A percentile compares a stretch with the other conserved stretches of the same genome.
Conservation (phyloP, 2,113 vertebrate genomes). For the Saccopteryx bilineata region DNA sequence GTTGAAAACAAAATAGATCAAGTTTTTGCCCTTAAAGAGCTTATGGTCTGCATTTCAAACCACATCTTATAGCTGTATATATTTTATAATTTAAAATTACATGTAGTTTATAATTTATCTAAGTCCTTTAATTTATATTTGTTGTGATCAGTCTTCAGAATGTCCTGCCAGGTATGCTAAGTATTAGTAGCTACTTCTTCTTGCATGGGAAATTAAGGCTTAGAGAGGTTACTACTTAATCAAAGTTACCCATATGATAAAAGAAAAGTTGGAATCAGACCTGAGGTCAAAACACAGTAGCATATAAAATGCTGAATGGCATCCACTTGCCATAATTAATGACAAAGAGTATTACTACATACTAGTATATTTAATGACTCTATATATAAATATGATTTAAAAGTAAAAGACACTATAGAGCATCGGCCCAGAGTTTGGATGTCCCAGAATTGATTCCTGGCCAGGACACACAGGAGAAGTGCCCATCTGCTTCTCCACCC, state of each 20-base stretch:
- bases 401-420: neutral
- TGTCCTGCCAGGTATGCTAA: neutral
- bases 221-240: conserved; percentile 9
- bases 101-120: neutral
- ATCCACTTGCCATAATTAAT: neutral
- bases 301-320: neutral
- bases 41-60: neutral
- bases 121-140: conserved; percentile 11
- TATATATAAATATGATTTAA: neutral
- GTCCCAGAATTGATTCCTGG: no score
- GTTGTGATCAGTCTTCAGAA: conserved; percentile 19
- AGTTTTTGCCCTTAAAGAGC: neutral
- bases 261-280: conserved; percentile 34
- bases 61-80: neutral
- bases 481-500: no score
- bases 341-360: neutral
- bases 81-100: conserved; percentile 43
- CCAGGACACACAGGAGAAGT: no score
- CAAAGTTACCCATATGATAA: neutral
- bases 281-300: neutral
- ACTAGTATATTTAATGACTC: neutral
- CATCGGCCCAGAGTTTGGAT: no score
- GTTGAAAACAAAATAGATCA: neutral
- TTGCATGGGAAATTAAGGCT: neutral
- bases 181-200: neutral